A percentile compares a stretch with the other conserved stretches of the same genome.
phyloP scores from a whole-genome alignment of 2,113 vertebrate genomes.

The Microcebus tavaratra region DNA sequence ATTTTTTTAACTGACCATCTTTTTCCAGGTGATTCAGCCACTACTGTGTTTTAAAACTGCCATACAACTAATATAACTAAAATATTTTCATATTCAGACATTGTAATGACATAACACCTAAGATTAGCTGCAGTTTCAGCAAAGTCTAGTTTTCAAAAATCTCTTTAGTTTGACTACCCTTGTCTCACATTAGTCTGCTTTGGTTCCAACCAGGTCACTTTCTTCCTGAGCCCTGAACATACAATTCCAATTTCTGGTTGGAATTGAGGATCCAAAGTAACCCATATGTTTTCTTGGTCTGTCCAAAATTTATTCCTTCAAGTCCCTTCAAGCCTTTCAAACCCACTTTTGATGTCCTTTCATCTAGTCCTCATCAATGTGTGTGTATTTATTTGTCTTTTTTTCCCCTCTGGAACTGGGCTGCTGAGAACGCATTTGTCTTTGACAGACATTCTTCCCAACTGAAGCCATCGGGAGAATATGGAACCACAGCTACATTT shows the following conservation, averaged over 20 bases:
- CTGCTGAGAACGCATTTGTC: not conserved
- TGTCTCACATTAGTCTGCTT: not conserved
- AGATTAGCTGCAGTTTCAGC: not conserved
- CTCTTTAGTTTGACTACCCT: not conserved
- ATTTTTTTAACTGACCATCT: not conserved
- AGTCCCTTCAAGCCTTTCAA: not conserved
- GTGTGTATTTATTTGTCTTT: not conserved
- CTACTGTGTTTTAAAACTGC: not conserved
- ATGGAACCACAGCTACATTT: not conserved
- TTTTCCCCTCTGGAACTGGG: too few relatives aligned
- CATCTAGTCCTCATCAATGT: not conserved
- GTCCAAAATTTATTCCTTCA: not conserved
- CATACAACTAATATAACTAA: not conserved
- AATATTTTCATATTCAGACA: not conserved
- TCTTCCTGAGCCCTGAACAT: not conserved
- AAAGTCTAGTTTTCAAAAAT: not conserved
- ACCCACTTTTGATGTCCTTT: not conserved
- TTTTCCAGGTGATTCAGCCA: not conserved
- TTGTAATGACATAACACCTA: not conserved
- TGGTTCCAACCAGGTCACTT: not conserved
- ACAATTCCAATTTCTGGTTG: not conserved
- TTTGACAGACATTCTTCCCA: not conserved
- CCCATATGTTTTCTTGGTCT: not conserved
- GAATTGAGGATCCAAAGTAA: not conserved
- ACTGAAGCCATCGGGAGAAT: not conserved